A percentile compares a stretch with the other conserved stretches of the same genome.
Evolutionary conservation across 2,888 invertebrate genomes (phyloP).

Genomic region (Stenolophus ochropezus): DNA sequence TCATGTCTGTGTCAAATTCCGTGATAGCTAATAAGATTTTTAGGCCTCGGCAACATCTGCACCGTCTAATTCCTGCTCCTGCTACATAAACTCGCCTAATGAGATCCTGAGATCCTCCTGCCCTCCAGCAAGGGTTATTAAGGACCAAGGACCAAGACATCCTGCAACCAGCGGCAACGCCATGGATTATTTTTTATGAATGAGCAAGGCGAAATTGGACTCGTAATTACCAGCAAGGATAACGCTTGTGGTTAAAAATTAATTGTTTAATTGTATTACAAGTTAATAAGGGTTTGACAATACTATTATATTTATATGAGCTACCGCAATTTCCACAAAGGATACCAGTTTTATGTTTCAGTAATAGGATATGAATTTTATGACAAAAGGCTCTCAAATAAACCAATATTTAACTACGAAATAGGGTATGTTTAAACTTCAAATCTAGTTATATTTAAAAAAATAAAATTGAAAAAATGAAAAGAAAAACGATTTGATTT

Average conservation of each 20-base stretch:
- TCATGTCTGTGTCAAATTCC: constrained; percentile 29
- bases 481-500: too few species aligned
- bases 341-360: too few species aligned
- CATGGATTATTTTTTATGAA: not conserved
- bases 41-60: constrained; percentile 18
- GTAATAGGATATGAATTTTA: too few species aligned
- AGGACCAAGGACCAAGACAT: not conserved
- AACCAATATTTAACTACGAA: too few species aligned
- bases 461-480: too few species aligned
- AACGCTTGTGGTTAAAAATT: constrained; percentile 6
- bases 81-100: constrained; percentile 17
- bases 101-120: constrained; percentile 9
- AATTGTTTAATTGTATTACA: not conserved
- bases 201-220: not conserved
- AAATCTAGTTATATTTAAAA: too few species aligned
- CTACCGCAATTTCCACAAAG: too few species aligned
- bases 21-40: constrained; percentile 14
- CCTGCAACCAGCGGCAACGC: not conserved
- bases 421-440: too few species aligned
- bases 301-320: not conserved
- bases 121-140: not conserved
- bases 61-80: constrained; percentile 8
- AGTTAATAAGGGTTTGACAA: not conserved
- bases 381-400: too few species aligned
- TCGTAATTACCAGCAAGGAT: not conserved